These are phyloP conservation scores for Pseudomugil tenellus DNA, from an alignment of 2,797 vertebrate genomes.

Conservation along the genomic window DNA sequence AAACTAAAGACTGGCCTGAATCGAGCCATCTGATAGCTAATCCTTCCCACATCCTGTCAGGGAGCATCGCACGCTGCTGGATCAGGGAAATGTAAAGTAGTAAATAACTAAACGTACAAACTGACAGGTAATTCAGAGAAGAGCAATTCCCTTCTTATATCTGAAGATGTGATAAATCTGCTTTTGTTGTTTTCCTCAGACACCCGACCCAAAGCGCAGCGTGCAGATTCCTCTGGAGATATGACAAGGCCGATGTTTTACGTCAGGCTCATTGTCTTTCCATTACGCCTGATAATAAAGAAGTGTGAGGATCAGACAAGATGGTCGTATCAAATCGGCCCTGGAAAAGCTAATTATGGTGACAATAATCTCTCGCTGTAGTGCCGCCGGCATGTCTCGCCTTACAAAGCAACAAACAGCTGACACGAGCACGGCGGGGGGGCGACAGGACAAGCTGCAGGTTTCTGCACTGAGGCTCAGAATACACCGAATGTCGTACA, in stretches of 20 bases:
- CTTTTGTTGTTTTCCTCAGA: conserved; percentile 9
- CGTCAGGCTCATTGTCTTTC: conserved; percentile 73
- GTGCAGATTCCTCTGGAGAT: conserved; percentile 61
- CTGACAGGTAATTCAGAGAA: too few relatives aligned
- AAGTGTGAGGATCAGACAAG: conserved; percentile 79
- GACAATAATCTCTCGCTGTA: conserved; percentile 81
- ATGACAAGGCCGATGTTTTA: conserved; percentile 66
- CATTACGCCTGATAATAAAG: conserved; percentile 77
- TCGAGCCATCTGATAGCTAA: conserved; percentile 47
- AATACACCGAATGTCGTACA: not conserved
- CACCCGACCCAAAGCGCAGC: conserved; percentile 38
- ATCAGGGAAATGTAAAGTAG: conserved; percentile 13
- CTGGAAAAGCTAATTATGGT: conserved; percentile 83
- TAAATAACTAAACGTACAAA: not conserved
- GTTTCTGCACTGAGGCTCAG: conserved; percentile 1
- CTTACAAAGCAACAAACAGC: conserved; percentile 69
- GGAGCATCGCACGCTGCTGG: conserved; percentile 15
- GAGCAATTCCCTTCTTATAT: not conserved
- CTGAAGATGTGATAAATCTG: not conserved
- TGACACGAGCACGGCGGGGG: conserved; percentile 36
- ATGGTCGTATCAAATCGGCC: conserved; percentile 77
- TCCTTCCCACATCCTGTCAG: conserved; percentile 39
- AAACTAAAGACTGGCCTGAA: conserved; percentile 34
- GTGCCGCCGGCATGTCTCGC: conserved; percentile 74
- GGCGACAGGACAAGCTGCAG: conserved; percentile 25